Percentiles rank a stretch among this genome's conserved stretches.
Conservation (phyloP, 1,140 invertebrate species). For the Dufourea novaeangliae region DNA sequence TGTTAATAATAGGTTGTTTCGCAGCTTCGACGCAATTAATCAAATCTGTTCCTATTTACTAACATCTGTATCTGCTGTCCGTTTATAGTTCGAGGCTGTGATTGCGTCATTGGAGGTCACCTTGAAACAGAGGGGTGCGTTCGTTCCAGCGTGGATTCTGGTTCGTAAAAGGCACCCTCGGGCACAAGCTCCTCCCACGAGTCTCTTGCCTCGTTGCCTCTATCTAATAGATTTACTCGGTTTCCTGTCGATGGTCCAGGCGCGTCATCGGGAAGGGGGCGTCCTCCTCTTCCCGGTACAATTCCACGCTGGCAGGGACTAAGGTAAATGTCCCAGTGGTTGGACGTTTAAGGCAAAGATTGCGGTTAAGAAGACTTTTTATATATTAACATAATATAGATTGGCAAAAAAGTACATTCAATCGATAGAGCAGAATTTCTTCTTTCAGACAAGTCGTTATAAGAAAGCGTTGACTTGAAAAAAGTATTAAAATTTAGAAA, state of each 20-base stretch:
- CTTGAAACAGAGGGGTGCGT: slow-evolving; percentile 36
- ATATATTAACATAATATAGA: too few relatives aligned
- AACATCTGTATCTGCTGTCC: not conserved
- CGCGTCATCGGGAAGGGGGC: slow-evolving; percentile 35
- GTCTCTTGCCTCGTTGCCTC: too few relatives aligned
- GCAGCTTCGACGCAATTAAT: not conserved
- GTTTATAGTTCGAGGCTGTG: too few relatives aligned
- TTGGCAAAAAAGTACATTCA: too few relatives aligned
- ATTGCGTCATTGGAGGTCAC: slow-evolving; percentile 43
- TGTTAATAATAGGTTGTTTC: not conserved
- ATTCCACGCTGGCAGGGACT: not conserved
- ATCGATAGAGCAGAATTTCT: too few relatives aligned
- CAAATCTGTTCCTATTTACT: not conserved
- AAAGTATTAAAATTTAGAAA: too few relatives aligned
- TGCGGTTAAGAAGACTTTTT: too few relatives aligned
- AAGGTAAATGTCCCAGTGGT: too few relatives aligned
- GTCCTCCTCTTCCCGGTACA: slow-evolving; percentile 17
- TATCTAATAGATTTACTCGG: not conserved
- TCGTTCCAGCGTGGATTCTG: slow-evolving; percentile 36
- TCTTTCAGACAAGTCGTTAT: too few relatives aligned
- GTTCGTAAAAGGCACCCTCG: slow-evolving; percentile 35
- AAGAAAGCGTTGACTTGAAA: too few relatives aligned
- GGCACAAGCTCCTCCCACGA: slow-evolving; percentile 22
- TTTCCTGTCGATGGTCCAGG: not conserved
- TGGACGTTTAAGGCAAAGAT: too few relatives aligned